Conservation (phyloP, 2,797 vertebrate genomes). For the Sebastes steindachneri region DNA sequence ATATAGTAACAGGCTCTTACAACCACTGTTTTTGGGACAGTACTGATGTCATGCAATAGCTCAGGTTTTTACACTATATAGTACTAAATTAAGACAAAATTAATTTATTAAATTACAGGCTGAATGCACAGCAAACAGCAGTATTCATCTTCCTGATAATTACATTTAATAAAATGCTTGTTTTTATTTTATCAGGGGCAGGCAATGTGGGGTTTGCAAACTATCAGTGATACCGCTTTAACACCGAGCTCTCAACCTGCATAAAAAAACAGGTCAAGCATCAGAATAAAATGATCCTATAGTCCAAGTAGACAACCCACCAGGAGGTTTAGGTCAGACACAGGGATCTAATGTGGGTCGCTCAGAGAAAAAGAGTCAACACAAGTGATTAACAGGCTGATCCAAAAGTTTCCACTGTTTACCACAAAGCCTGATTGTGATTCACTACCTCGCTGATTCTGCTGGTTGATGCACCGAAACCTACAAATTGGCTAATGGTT, state of each 20-base stretch:
- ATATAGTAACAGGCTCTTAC: neutral
- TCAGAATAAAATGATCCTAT: neutral
- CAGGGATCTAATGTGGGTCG: neutral
- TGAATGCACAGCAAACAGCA: neutral
- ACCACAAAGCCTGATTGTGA: neutral
- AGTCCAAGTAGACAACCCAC: neutral
- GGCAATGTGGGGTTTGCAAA: neutral
- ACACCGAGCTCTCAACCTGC: neutral
- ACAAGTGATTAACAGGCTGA: neutral
- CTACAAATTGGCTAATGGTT: neutral
- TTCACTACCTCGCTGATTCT: neutral
- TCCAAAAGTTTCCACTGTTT: slow-evolving; percentile 27
- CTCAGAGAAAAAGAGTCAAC: slow-evolving; percentile 4
- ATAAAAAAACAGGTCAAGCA: neutral
- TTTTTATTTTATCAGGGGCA: neutral
- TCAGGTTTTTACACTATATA: neutral
- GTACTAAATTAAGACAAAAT: neutral
- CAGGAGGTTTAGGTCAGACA: neutral
- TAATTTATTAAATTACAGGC: neutral
- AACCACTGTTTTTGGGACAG: neutral
- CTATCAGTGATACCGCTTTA: neutral
- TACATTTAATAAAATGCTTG: neutral
- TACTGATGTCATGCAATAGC: neutral
- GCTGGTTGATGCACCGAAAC: neutral
- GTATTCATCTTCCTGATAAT: neutral